Evolutionary conservation across 2,888 invertebrate genomes (phyloP), one percentile per base, ranked within the genome.

Genomic region (Mellilla xanthometata): DNA sequence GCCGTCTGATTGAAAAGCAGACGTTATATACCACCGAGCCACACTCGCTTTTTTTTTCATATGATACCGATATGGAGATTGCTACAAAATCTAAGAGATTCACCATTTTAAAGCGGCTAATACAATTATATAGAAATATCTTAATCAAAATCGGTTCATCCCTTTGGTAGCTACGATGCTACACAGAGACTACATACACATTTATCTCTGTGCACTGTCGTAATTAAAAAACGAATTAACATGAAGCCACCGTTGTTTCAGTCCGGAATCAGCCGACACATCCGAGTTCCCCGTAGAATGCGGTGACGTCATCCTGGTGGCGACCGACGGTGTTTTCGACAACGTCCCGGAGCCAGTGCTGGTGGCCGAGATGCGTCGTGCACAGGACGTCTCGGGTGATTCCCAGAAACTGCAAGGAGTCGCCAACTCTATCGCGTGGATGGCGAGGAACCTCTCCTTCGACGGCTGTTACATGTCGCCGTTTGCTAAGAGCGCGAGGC

Each of bases 271-370:
- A 34, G 98, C 98, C 11, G 95, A 96, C 56, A 96, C 95, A 27
- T 93, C 95, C 12, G 95, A 96, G 76, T 97, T 98, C 79, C 93
- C 93, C 2, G 97, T 96, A 36, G 94, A 96, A 81, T 95, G 97
- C 72, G 98, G 98, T 36, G 99, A 99, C 84, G 96, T 97, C 39
- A 96, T 99, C 68, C 91, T 99, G 26, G 93, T 99, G 40, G 99
- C 98, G 12, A 99, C 99, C 0, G 99, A 99, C 86, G 99, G 99
- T 39, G 96, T 99, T 42, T 99, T 99, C 89, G 99, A 99, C 90
- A 99, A 99, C 89, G 94, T 99, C 65, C 97, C 98, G 49, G 97
- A 97, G 68, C 94, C 95, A 58, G 92, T 98, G 76, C 92, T 99
- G 68, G 91, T 98, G 60, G 94, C 95, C 35, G 96, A 97, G 84